A percentile compares a stretch with the other conserved stretches of the same genome.
phyloP scores from a whole-genome alignment of 2,888 invertebrate genomes.

The Myopa tessellatipennis region DNA sequence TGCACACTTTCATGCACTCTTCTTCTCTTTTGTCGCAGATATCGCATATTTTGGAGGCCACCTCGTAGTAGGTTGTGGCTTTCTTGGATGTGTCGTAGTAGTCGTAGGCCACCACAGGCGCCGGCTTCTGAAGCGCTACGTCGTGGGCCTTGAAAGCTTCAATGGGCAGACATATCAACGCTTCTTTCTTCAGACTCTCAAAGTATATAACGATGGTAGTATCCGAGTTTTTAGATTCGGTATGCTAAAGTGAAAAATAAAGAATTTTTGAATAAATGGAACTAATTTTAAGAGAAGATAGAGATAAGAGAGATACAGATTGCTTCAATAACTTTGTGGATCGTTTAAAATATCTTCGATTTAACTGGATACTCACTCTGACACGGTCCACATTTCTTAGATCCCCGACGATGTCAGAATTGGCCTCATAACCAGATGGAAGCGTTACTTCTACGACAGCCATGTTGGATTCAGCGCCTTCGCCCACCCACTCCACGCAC shows the following conservation, averaged over 20 bases:
- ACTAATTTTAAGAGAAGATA: neutral
- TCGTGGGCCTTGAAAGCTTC: slow-evolving; percentile 85
- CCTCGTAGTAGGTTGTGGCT: slow-evolving; percentile 59
- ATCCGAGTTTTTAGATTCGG: slow-evolving; percentile 77
- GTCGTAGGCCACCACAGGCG: slow-evolving; percentile 86
- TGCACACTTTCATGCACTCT: slow-evolving; percentile 51
- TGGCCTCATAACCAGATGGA: slow-evolving; percentile 90
- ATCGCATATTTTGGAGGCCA: slow-evolving; percentile 74
- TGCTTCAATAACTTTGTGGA: neutral
- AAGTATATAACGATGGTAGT: slow-evolving; percentile 77
- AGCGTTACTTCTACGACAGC: slow-evolving; percentile 91
- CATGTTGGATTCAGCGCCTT: slow-evolving; percentile 80
- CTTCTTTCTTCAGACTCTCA: slow-evolving; percentile 73
- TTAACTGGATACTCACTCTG: slow-evolving; percentile 54
- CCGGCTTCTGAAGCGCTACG: slow-evolving; percentile 87
- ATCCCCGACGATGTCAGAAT: slow-evolving; percentile 79
- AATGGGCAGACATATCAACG: slow-evolving; percentile 82
- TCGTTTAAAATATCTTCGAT: neutral
- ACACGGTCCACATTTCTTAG: slow-evolving; percentile 69
- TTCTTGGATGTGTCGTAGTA: slow-evolving; percentile 83
- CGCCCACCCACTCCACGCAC: slow-evolving; percentile 76
- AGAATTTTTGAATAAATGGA: neutral
- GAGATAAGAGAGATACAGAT: neutral
- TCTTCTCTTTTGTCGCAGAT: slow-evolving; percentile 78
- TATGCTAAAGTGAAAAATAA: slow-evolving; percentile 70